Conservation (phyloP, 2,113 vertebrate genomes). For the Egretta garzetta region DNA sequence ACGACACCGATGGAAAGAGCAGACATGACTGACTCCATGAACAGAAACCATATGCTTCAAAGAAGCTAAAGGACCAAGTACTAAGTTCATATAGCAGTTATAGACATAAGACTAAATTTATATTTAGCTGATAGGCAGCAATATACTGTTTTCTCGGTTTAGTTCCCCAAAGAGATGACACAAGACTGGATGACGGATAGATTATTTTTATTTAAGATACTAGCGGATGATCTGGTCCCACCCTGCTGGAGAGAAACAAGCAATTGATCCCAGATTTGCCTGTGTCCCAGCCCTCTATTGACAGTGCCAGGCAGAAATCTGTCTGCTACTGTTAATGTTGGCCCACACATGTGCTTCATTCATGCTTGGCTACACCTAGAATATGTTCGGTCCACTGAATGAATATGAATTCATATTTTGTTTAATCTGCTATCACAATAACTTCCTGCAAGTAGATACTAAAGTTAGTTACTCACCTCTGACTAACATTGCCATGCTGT, state of each 20-base stretch:
- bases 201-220: neutral
- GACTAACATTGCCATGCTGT: neutral
- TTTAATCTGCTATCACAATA: neutral
- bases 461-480: neutral
- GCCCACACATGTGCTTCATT: rapidly evolving
- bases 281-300: neutral
- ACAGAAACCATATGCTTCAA: neutral
- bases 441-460: neutral
- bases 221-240: neutral
- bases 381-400: neutral
- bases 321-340: rapidly evolving
- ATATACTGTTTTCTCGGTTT: neutral
- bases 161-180: neutral
- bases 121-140: neutral
- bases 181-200: neutral
- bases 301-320: neutral
- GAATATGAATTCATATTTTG: neutral
- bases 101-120: neutral
- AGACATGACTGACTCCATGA: neutral
- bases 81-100: neutral
- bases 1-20: neutral
- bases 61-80: neutral
- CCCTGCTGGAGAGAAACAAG: neutral
- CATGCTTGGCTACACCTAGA: neutral
- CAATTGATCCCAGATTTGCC: neutral